Conservation (phyloP, 2,113 vertebrate genomes). For the Eolophus roseicapilla region DNA sequence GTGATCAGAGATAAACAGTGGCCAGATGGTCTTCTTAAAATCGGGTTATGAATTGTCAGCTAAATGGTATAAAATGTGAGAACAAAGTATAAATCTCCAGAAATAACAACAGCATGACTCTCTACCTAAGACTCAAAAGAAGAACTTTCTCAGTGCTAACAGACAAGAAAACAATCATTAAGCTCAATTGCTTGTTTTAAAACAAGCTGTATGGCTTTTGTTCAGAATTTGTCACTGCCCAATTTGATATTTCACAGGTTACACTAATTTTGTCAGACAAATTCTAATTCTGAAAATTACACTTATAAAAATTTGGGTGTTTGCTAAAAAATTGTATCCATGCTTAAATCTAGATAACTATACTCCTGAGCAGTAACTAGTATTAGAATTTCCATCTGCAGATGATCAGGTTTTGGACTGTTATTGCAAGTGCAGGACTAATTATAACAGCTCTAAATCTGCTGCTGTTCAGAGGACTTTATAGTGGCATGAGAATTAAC, state of each 20-base stretch:
- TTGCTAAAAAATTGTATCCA: not conserved
- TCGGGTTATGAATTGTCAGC: not conserved
- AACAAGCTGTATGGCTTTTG: not conserved
- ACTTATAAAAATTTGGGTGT: not conserved
- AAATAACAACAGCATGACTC: not conserved
- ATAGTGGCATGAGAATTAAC: not conserved
- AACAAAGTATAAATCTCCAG: not conserved
- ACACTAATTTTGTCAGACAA: not conserved
- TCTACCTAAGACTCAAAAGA: not conserved
- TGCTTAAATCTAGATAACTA: not conserved
- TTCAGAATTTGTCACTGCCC: not conserved
- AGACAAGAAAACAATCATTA: not conserved
- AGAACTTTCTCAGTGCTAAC: not conserved
- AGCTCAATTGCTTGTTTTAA: not conserved
- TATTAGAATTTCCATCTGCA: not conserved
- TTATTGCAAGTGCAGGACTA: not conserved
- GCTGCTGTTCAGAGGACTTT: not conserved
- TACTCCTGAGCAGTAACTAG: not conserved
- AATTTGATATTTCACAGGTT: not conserved
- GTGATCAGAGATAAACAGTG: not conserved
- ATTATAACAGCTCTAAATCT: not conserved
- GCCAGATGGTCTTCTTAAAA: not conserved
- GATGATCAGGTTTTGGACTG: not conserved
- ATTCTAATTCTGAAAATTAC: not conserved
- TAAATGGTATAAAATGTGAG: not conserved